Percentiles rank a stretch among this genome's conserved stretches.
Conservation (phyloP, 2,797 vertebrate genomes). For the Sternotherus odoratus region DNA sequence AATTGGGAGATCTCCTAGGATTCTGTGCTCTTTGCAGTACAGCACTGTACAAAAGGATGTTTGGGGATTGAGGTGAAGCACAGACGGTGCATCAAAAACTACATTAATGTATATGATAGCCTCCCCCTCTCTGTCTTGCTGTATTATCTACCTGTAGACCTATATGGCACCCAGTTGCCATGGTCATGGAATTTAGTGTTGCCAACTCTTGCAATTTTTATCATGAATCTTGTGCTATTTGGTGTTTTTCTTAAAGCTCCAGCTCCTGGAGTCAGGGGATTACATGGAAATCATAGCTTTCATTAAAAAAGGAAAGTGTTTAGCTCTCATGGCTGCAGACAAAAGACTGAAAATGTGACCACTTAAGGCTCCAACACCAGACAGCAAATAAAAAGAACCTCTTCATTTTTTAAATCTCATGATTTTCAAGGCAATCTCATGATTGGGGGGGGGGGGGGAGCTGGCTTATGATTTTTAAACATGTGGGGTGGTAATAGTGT, state of each 20-base stretch:
- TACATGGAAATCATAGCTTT: not conserved
- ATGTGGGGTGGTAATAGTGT: accelerated
- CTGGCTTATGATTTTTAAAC: not conserved
- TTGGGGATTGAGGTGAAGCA: not conserved
- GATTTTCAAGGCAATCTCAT: not conserved
- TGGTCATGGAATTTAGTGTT: not conserved
- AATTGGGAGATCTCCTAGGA: not conserved
- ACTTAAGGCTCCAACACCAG: not conserved
- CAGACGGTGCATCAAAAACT: not conserved
- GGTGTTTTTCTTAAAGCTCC: not conserved
- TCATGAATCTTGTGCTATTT: not conserved
- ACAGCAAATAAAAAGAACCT: not conserved
- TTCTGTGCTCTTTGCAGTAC: not conserved
- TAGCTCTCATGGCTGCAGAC: not conserved
- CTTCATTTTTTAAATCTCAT: not conserved
- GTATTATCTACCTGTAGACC: not conserved
- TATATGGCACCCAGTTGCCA: not conserved
- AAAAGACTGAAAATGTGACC: not conserved
- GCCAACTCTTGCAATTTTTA: not conserved
- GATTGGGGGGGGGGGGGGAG: accelerated
- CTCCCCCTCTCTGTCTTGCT: not conserved
- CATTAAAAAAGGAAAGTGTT: not conserved
- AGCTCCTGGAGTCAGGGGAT: accelerated
- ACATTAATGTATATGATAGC: accelerated
- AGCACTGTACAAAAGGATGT: accelerated